Base-by-base conservation (phyloP, 2,113 vertebrate genomes). In the Synchiropus splendidus region DNA sequence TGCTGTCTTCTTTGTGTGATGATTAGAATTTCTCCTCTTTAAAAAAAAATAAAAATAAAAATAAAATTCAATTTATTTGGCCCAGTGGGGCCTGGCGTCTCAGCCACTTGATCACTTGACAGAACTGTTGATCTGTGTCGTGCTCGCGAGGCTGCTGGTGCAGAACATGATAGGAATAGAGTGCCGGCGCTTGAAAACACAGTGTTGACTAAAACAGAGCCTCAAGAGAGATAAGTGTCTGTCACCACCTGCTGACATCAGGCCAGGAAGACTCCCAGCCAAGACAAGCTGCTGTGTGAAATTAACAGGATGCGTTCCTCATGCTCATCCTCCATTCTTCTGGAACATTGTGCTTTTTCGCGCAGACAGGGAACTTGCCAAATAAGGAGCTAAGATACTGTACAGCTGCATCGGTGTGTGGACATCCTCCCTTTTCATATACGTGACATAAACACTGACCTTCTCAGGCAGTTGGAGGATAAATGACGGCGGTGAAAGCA, bases 231-330 rank as follows among this genome's bases (percentile, higher is more conserved):
- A 61, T 46, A 61, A 56, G 51, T 54, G 56, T 39, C 42, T 54
- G 58, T 60, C 53, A 47, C 42, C 34, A 18, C 18, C 64, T 32
- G 55, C 58, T 56, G 64, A 56, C 61, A 62, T 54, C 55, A 70
- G 61, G 52, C 44, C 42, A 42, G 16, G 8, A 27, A 27, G 4
- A 27, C 21, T 35, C 56, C 44, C 31, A 35, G 31, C 18, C 1
- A 5, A 44, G 42, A 21, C 45, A 48, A 36, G 32, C 31, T 16
- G 42, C 16, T 10, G n/a, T n/a, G n/a, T n/a, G 41, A 37, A 64
- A 36, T 52, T 31, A 52, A 58, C 33, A 10, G 31, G 13, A 33
- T 21, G 4, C 8, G 21, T n/a, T 17, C 21, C 10, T 10, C 6
- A 27, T 53, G 6, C 1, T 31, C 21, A 0, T 13, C 6, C n/a